Percentiles rank a stretch among this genome's conserved stretches.
Conservation (phyloP, 2,113 vertebrate species). For the Microcebus murinus region DNA sequence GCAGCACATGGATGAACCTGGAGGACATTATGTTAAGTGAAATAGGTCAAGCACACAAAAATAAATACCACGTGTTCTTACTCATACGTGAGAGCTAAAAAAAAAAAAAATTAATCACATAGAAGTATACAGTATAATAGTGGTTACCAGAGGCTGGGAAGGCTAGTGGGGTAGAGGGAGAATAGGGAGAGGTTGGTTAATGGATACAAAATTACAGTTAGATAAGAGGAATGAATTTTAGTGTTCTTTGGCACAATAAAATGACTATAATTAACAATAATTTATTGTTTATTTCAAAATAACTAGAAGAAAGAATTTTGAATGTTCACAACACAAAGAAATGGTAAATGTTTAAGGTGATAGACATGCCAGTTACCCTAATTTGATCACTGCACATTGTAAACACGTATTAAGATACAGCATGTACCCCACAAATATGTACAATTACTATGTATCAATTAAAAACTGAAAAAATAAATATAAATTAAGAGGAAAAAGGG, state of each 20-base stretch:
- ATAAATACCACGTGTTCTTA: background rate
- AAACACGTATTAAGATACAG: background rate
- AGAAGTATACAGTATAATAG: background rate
- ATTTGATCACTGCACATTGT: background rate
- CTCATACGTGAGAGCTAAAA: background rate
- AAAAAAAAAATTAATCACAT: background rate
- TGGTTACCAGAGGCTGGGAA: background rate
- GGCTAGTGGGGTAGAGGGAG: background rate
- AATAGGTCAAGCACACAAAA: background rate
- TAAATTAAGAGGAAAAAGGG: background rate
- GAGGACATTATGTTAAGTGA: background rate
- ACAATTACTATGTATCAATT: background rate
- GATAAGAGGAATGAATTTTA: background rate
- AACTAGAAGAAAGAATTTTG: background rate
- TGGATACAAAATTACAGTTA: background rate
- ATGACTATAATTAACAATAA: background rate
- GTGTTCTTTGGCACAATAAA: background rate
- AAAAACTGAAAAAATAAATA: background rate
- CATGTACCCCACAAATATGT: background rate
- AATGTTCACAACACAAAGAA: background rate
- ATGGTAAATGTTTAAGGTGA: background rate
- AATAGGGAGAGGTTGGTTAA: background rate
- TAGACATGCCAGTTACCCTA: background rate
- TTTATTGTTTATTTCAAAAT: background rate
- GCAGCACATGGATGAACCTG: background rate